These are phyloP conservation scores for Lissocephala sabroskyi DNA, from an alignment of 2,888 invertebrate genomes.

Conservation along the genomic window DNA sequence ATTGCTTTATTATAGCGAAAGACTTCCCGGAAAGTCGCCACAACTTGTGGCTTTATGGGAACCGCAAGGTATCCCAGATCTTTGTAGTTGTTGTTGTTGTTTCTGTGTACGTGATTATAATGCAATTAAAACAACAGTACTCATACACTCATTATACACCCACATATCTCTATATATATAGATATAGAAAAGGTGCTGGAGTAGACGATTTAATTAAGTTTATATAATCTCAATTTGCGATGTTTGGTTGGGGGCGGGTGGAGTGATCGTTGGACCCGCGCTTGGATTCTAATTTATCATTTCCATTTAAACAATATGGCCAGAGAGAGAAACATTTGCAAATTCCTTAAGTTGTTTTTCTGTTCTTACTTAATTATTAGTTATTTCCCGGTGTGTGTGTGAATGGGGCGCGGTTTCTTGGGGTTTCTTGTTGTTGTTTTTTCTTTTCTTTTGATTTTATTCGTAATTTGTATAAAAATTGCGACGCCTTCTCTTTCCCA, in stretches of 20 bases:
- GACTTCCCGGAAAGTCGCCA: too few species aligned
- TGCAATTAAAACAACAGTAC: conserved; percentile 49
- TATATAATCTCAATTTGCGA: too few species aligned
- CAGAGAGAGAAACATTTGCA: background rate
- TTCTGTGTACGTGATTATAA: conserved; percentile 51
- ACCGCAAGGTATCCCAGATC: too few species aligned
- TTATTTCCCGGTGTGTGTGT: conserved; percentile 9
- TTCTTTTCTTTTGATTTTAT: conserved; percentile 8
- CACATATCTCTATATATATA: too few species aligned
- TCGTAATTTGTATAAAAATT: background rate
- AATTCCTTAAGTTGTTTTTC: conserved; percentile 22
- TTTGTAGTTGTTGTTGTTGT: background rate
- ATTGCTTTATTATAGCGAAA: too few species aligned
- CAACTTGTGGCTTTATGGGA: too few species aligned
- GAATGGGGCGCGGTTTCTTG: conserved; percentile 1
- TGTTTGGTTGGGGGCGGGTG: too few species aligned
- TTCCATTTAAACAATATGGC: too few species aligned
- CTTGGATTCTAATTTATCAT: too few species aligned
- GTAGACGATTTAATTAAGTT: background rate
- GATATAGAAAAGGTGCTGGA: conserved; percentile 4
- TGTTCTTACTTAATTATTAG: conserved; percentile 27
- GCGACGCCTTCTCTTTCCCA: background rate
- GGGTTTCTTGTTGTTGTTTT: conserved; percentile 8
- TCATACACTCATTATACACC: too few species aligned
- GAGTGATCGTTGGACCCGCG: too few species aligned